Conservation (phyloP, 53 echinoderm and acorn worm species). For the Hippasteria phrygiana region DNA sequence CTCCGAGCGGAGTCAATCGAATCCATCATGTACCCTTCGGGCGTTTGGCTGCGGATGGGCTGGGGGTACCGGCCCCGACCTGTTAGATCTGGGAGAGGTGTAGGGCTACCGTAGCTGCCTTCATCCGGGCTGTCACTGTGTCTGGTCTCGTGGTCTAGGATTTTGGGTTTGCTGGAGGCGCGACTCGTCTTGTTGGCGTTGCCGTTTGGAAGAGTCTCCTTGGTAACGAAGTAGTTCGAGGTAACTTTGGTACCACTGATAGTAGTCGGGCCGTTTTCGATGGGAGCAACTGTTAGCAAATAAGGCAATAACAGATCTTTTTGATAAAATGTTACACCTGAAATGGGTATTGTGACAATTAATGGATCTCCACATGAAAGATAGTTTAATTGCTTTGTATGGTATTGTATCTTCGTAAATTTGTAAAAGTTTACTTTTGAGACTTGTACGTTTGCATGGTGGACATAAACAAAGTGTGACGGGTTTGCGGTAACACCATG, state of each 20-base stretch:
- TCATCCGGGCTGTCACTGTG: background rate
- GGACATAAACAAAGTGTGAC: no score
- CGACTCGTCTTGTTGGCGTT: conserved; percentile 44
- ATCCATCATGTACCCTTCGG: conserved; percentile 33
- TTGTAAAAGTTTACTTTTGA: no score
- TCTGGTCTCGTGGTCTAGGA: conserved; percentile 74
- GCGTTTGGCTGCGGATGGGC: conserved; percentile 42
- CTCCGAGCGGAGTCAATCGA: conserved; percentile 3
- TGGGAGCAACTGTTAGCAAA: conserved; percentile 62
- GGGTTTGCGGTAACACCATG: no score
- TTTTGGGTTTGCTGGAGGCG: conserved; percentile 73
- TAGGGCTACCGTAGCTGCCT: conserved; percentile 11
- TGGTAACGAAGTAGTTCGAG: conserved; percentile 46
- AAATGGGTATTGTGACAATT: no score
- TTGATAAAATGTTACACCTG: no score
- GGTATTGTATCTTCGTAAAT: no score
- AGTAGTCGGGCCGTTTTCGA: conserved; percentile 54
- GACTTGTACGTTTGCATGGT: no score
- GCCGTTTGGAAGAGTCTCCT: conserved; percentile 66
- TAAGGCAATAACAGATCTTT: no score
- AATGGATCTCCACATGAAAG: no score
- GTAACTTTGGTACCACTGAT: conserved; percentile 56
- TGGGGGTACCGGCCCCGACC: conserved; percentile 29
- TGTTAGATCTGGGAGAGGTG: conserved; percentile 9
- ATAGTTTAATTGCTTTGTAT: no score